Base-by-base conservation (phyloP, 2,888 invertebrate species). In the Pteria penguin region DNA sequence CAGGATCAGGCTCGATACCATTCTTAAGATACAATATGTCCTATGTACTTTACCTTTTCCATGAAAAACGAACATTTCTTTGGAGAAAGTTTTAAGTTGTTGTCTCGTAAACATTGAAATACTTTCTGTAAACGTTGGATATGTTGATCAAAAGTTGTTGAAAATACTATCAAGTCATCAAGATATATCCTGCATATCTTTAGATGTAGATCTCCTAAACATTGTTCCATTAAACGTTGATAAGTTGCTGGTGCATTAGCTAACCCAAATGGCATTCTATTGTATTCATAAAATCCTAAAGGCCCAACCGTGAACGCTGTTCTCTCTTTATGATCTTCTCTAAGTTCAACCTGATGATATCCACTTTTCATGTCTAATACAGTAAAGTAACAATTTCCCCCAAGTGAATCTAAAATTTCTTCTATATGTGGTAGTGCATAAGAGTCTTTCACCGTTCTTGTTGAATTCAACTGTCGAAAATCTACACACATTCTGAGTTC, bases 121-220 rank as follows among this genome's bases (percentile, higher is more conserved):
- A 84, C 78, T 11, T 27, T 3, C 11, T 65, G 52, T 22, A 81
- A 32, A 5, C 75, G 33, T 26, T 73, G 71, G 0, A 79, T 36
- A 70, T 82, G 76, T 58, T 82, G 71, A 26, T 77, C 76, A 63
- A 78, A 75, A 14, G 74, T 63, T 0, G 27, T 57, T 0, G 75
- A 72, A 36, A 72, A 79, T 18, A 83, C 68, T 11, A 79, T 84
- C 2, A 83, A 14, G 68, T 84, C 84, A 67, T 84, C 82, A 1
- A 82, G 1, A 45, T 81, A 84, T 11, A 82, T 70, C 2, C 80
- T 31, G 45, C 78, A 80, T 31, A 77, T 75, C 18, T 72, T 63
- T 62, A 66, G 27, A 45, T 75, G 62, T n/a, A 75, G 60, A 24
- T 73, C 76, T n/a, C 72, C 69, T 3, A 82, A 32, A 26, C n/a